Evolutionary conservation across 2,888 invertebrate species (phyloP), one percentile per base, ranked within the genome.

Genomic region (Epinotia nisella): DNA sequence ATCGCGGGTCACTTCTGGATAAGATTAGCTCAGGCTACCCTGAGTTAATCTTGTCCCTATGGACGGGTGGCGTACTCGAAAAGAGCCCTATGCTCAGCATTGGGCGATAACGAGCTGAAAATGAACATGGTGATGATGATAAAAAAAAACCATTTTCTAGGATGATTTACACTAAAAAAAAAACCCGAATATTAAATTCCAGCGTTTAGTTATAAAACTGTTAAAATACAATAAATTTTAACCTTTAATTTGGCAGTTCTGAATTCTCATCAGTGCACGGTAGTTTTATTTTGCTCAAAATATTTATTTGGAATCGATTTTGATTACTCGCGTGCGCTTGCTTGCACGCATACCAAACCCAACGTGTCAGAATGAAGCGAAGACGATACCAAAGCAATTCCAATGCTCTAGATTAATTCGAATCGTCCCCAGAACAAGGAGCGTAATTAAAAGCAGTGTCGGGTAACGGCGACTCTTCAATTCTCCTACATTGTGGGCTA

Each of bases 391-490:
- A 49, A n/a, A 49, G n/a, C n/a, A 5, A 49, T 49, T 49, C n/a
- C n/a, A 5, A 49, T 49, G 15, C 49, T 49, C 1, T 3, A 49
- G 49, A 7, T 49, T 5, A n/a, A 49, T 49, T 3, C n/a, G 5
- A 49, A 49, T 49, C 15, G 49, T n/a, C n/a, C 49, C 81, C 76
- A 80, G 82, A 82, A 82, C 79, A 65, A 59, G 76, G 41, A 55
- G 75, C 77, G 83, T 85, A 87, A 87, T 87, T 87, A 86, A 85
- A 84, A 82, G 77, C 79, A 76, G 77, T 81, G 83, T 83, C 78
- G 71, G 71, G 76, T 75, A 76, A 73, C 77, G 74, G 67, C 86
- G 83, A 81, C 79, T 82, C 82, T 81, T 82, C 83, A 83, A 81
- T 83, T 77, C 81, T 78, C 76, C 77, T 83, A 87, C 86, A 84